Percentiles rank a stretch among this genome's conserved stretches.
Conservation (phyloP, 2,113 vertebrate genomes). For the Crocuta crocuta region DNA sequence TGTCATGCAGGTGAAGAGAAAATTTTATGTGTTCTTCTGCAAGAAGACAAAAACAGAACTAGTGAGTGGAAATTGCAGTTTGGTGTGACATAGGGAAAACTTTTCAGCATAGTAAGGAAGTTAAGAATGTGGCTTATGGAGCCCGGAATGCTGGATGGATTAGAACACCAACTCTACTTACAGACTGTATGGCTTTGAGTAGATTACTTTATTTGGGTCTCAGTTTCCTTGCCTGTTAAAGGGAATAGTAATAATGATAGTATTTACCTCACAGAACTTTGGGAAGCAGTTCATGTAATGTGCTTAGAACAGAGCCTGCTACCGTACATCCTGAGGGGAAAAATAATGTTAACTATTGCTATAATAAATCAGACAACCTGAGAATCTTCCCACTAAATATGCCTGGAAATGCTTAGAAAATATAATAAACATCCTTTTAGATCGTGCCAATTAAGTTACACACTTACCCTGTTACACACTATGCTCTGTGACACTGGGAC, state of each 20-base stretch:
- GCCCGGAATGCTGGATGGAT: not conserved
- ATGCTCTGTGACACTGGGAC: not conserved
- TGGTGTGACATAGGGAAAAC: not conserved
- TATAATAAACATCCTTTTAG: slow-evolving; percentile 13
- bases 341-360: not conserved
- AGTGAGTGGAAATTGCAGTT: not conserved
- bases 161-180: slow-evolving; percentile 36
- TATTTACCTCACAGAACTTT: not conserved
- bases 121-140: not conserved
- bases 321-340: not conserved
- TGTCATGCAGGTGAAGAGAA: not conserved
- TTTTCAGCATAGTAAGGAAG: not conserved
- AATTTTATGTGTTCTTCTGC: not conserved
- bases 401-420: slow-evolving; percentile 34
- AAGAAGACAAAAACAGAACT: slow-evolving; percentile 46
- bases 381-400: slow-evolving; percentile 30
- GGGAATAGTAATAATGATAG: not conserved
- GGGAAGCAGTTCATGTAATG: not conserved
- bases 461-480: not conserved
- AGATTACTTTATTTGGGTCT: not conserved
- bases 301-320: not conserved
- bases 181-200: not conserved
- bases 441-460: not conserved
- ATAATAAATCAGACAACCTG: not conserved
- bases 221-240: slow-evolving; percentile 3